Conservation (phyloP, 2,113 vertebrate species). For the Myotis yumanensis region DNA sequence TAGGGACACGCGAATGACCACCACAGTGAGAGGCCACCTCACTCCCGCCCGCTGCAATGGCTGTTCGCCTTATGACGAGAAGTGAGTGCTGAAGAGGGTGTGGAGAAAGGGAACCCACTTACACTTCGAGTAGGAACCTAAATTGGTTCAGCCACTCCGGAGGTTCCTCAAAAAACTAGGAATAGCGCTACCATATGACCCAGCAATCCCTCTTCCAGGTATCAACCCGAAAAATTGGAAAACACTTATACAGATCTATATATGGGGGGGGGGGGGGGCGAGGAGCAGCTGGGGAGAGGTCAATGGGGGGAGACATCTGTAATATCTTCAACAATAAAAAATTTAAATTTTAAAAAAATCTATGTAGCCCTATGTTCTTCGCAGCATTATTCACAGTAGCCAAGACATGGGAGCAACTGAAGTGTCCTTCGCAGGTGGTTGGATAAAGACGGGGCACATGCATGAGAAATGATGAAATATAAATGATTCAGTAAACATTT, state of each 20-base stretch:
- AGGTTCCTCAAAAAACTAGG: background rate
- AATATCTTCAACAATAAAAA: too few species aligned
- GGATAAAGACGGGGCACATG: background rate
- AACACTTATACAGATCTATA: background rate
- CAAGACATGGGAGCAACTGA: too few species aligned
- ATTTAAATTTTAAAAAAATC: too few species aligned
- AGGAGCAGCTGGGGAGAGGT: too few species aligned
- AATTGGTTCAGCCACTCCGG: background rate
- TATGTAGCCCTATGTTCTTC: background rate
- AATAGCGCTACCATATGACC: too few species aligned
- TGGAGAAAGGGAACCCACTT: background rate
- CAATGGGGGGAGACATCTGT: too few species aligned
- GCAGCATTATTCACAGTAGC: background rate
- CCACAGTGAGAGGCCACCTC: too few species aligned
- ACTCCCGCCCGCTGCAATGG: background rate
- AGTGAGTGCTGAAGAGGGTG: background rate
- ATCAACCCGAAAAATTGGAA: background rate
- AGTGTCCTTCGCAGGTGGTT: background rate
- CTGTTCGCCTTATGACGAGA: background rate
- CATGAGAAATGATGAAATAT: background rate
- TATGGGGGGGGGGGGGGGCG: too few species aligned
- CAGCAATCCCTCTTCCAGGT: background rate
- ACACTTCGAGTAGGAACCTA: background rate
- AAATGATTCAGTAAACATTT: background rate
- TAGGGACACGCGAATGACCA: background rate